phyloP scores from a whole-genome alignment of 2,888 invertebrate species.

The Rhamnusium bicolor region DNA sequence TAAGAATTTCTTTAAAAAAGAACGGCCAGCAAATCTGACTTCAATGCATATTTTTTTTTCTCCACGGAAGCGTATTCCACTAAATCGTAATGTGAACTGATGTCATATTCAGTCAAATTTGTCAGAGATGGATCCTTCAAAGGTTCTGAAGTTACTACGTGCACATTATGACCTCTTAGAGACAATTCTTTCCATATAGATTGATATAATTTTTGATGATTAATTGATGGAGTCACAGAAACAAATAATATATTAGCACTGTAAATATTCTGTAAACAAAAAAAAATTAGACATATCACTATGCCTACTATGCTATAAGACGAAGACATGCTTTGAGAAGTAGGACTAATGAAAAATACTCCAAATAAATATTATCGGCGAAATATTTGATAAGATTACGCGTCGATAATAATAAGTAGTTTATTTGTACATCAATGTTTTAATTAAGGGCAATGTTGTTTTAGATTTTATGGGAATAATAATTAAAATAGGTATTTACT shows the following conservation, averaged over 20 bases:
- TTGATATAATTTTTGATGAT: conserved; percentile 54
- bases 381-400: too few species aligned
- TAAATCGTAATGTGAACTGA: conserved; percentile 40
- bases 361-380: too few species aligned
- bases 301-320: neutral
- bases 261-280: neutral
- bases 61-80: neutral
- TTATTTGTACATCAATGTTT: too few species aligned
- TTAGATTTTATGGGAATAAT: too few species aligned
- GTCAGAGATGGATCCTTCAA: conserved; percentile 42
- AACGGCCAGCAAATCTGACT: conserved; percentile 46
- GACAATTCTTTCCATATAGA: conserved; percentile 50
- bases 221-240: conserved; percentile 43
- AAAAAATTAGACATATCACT: neutral
- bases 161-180: conserved; percentile 50
- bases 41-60: conserved; percentile 27
- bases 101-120: conserved; percentile 49
- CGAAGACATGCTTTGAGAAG: neutral
- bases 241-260: conserved; percentile 50
- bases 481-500: too few species aligned
- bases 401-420: too few species aligned
- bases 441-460: too few species aligned
- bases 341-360: too few species aligned
- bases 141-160: conserved; percentile 50
- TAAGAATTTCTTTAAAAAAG: conserved; percentile 48